phyloP scores from a whole-genome alignment of 2,888 invertebrate species.

The Phengaris alcon region DNA sequence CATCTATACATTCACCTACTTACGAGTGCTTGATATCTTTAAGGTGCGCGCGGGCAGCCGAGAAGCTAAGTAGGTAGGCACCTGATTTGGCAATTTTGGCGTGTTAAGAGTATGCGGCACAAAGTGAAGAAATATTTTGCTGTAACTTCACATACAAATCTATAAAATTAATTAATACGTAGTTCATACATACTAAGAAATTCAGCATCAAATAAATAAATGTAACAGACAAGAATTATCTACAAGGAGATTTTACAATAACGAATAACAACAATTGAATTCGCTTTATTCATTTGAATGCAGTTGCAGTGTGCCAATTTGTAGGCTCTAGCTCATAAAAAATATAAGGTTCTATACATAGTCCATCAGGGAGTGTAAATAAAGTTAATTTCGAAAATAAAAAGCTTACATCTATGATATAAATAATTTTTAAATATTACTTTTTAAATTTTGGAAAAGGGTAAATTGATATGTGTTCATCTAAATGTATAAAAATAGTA shows the following conservation, averaged over 20 bases:
- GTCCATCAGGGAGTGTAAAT: not conserved
- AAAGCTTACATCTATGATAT: not conserved
- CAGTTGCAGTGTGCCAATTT: not conserved
- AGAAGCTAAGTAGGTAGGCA: slow-evolving; percentile 39
- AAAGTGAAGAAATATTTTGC: slow-evolving; percentile 39
- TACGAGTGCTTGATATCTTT: not conserved
- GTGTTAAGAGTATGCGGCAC: slow-evolving; percentile 34
- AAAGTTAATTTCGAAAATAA: slow-evolving; percentile 23
- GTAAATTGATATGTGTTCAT: slow-evolving; percentile 42
- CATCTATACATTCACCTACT: not conserved
- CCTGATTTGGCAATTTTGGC: slow-evolving; percentile 37
- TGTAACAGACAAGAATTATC: slow-evolving; percentile 39
- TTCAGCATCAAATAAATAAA: slow-evolving; percentile 60
- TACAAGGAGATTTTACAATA: slow-evolving; percentile 35
- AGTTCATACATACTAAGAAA: slow-evolving; percentile 63
- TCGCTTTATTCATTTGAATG: not conserved
- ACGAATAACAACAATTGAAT: not conserved
- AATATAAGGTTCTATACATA: not conserved
- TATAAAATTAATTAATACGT: slow-evolving; percentile 52
- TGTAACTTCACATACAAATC: slow-evolving; percentile 48
- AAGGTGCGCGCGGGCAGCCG: slow-evolving; percentile 6
- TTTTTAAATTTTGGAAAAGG: slow-evolving; percentile 16
- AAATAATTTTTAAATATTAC: not conserved
- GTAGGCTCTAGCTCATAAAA: not conserved
- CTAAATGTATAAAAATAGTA: slow-evolving; percentile 30